Conservation (phyloP, 2,797 vertebrate genomes). For the Pantherophis vulpinus region DNA sequence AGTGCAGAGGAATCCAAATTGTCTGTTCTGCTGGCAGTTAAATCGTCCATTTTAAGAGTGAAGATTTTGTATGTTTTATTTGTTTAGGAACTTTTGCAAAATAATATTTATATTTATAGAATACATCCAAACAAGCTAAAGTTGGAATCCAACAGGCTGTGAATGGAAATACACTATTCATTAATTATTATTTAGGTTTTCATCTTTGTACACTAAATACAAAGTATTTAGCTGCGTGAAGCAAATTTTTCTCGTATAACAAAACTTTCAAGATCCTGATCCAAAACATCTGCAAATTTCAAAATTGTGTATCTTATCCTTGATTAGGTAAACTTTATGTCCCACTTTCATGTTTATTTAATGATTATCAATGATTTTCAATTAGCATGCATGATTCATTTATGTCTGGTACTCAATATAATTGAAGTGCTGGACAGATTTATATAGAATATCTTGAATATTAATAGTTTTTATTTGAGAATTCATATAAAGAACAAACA, state of each 20-base stretch:
- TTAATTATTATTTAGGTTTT: neutral
- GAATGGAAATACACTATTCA: neutral
- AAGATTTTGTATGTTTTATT: neutral
- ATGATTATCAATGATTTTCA: neutral
- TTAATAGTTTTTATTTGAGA: neutral
- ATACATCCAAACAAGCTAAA: neutral
- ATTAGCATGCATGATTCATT: neutral
- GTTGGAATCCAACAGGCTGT: neutral
- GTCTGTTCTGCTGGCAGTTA: neutral
- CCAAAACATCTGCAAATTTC: neutral
- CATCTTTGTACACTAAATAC: neutral
- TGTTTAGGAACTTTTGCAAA: neutral
- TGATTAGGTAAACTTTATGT: neutral
- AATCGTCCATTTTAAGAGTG: constrained; percentile 26
- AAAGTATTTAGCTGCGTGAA: neutral
- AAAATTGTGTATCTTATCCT: neutral
- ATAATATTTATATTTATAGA: neutral
- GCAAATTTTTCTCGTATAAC: neutral
- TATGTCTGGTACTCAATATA: neutral
- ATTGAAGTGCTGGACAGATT: neutral
- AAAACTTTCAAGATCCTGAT: neutral
- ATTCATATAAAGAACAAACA: neutral
- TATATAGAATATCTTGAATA: neutral
- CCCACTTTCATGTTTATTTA: neutral
- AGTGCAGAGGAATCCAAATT: too few species aligned